Conservation (phyloP, 1,140 invertebrate genomes). For the Tribolium castaneum region DNA sequence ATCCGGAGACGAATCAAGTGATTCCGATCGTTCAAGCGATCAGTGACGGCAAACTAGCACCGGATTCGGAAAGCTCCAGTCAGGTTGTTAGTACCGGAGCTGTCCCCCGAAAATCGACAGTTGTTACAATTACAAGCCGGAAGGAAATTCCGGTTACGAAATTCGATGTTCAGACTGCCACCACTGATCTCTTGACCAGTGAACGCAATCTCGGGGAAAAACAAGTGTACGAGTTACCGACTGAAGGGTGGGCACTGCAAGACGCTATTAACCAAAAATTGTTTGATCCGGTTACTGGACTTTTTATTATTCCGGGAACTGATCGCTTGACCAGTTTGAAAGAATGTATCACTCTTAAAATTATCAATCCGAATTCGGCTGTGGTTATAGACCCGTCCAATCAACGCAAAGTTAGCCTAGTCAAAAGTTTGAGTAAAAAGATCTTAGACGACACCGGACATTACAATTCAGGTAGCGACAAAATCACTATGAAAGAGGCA, state of each 20-base stretch:
- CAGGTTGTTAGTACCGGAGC: slow-evolving; percentile 55
- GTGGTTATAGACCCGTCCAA: slow-evolving; percentile 80
- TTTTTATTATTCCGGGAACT: slow-evolving; percentile 89
- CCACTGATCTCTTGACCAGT: slow-evolving; percentile 57
- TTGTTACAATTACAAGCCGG: slow-evolving; percentile 50
- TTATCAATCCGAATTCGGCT: slow-evolving; percentile 86
- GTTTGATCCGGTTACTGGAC: slow-evolving; percentile 83
- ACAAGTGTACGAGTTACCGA: slow-evolving; percentile 78
- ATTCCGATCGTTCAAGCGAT: slow-evolving; percentile 87
- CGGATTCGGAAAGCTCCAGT: slow-evolving; percentile 69
- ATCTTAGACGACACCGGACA: slow-evolving; percentile 83
- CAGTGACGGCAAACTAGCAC: slow-evolving; percentile 74
- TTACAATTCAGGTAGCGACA: slow-evolving; percentile 70
- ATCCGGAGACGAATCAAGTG: slow-evolving; percentile 79
- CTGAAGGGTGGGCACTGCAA: slow-evolving; percentile 82
- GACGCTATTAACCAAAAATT: slow-evolving; percentile 82
- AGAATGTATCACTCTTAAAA: slow-evolving; percentile 86
- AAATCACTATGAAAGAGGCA: slow-evolving; percentile 82
- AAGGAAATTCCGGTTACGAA: slow-evolving; percentile 46
- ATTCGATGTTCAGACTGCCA: slow-evolving; percentile 61
- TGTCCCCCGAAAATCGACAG: slow-evolving; percentile 49
- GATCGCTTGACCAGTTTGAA: slow-evolving; percentile 87
- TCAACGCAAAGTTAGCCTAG: slow-evolving; percentile 76
- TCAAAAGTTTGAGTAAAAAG: slow-evolving; percentile 80
- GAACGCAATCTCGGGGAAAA: slow-evolving; percentile 67